A percentile compares a stretch with the other conserved stretches of the same genome.
Conservation (phyloP, 1,140 invertebrate genomes). For the Lutraria rhynchaena region DNA sequence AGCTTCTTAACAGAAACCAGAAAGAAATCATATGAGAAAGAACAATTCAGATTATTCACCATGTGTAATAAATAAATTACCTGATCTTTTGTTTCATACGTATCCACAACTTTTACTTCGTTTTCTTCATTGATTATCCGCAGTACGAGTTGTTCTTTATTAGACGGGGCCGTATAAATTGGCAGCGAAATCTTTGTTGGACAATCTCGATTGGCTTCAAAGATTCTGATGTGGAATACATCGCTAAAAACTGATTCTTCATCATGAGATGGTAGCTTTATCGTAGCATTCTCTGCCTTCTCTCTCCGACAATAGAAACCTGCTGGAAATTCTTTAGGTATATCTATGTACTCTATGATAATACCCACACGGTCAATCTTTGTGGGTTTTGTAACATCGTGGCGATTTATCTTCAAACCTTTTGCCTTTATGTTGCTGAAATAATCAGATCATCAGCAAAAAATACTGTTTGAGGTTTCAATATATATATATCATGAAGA, state of each 20-base stretch:
- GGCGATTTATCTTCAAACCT: conserved; percentile 31
- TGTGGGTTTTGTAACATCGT: not conserved
- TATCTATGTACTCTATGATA: conserved; percentile 28
- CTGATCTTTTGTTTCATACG: not conserved
- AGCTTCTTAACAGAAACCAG: no score
- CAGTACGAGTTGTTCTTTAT: conserved; percentile 43
- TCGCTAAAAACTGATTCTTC: conserved; percentile 43
- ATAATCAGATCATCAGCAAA: no score
- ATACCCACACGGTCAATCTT: conserved; percentile 28
- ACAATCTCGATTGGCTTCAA: conserved; percentile 37
- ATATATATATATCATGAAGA: no score
- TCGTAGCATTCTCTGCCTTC: conserved; percentile 33
- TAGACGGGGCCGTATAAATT: conserved; percentile 23
- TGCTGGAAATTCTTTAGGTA: conserved; percentile 44
- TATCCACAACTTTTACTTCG: not conserved
- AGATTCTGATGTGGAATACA: conserved; percentile 45
- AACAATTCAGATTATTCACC: no score
- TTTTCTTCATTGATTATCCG: not conserved
- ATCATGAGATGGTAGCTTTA: not conserved
- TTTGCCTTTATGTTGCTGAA: conserved; percentile 34
- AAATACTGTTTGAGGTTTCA: no score
- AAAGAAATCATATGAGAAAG: no score
- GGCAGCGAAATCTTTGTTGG: conserved; percentile 17
- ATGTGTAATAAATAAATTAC: conserved; percentile 4
- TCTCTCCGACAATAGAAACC: conserved; percentile 48